phyloP scores from a whole-genome alignment of 2,888 invertebrate species.

The Seira musarum region DNA sequence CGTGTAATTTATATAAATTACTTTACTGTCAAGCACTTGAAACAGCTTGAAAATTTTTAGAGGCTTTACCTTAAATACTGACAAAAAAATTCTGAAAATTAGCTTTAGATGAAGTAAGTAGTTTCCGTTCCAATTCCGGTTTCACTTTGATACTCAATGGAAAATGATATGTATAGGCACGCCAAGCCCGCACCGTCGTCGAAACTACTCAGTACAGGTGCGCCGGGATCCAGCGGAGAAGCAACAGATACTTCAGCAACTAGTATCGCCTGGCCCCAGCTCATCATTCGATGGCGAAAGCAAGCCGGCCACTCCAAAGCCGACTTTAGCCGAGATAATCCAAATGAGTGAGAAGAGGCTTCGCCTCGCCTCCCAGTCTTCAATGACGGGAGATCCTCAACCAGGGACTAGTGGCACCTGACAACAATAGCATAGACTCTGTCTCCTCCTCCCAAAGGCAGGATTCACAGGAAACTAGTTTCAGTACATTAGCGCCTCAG shows the following conservation, averaged over 20 bases:
- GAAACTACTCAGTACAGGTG: constrained; percentile 82
- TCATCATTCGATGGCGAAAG: constrained; percentile 72
- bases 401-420: constrained; percentile 24
- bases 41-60: not conserved
- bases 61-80: no score
- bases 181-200: constrained; percentile 84
- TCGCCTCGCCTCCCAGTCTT: constrained; percentile 66
- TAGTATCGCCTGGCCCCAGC: constrained; percentile 73
- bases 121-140: not conserved
- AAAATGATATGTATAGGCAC: constrained; percentile 75
- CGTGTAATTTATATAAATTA: no score
- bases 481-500: constrained; percentile 44
- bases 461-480: constrained; percentile 65
- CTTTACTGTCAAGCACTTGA: not conserved
- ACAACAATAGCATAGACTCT: constrained; percentile 40
- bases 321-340: constrained; percentile 82
- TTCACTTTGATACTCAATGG: not conserved
- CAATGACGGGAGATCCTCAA: constrained; percentile 58
- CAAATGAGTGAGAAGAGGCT: constrained; percentile 80
- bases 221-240: constrained; percentile 77
- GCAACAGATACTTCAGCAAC: constrained; percentile 84
- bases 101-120: not conserved
- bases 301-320: constrained; percentile 79
- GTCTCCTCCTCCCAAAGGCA: constrained; percentile 26
- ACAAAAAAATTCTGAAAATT: no score